Evolutionary conservation across 2,797 vertebrate species (phyloP), one percentile per base, ranked within the genome.

Genomic region (Miichthys miiuy): DNA sequence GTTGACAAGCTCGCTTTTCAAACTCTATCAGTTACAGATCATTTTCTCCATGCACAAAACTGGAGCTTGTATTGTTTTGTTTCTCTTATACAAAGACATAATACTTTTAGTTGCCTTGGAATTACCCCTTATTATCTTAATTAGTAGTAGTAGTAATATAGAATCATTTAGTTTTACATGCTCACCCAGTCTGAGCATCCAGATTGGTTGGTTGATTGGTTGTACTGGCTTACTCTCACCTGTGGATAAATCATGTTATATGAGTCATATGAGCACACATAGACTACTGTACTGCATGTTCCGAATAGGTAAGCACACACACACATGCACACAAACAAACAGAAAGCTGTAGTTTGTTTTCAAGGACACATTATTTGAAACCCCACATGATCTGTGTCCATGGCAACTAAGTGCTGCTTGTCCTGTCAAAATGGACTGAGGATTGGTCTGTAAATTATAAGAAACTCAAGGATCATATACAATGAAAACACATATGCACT

Each of bases 371-470:
- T 82, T 71, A 80, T 76, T 77, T 80, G 68, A 77, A 78, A 69
- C 64, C 52, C 54, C 64, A 78, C 47, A 61, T 72, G 66, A 70
- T 79, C 42, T 80, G 73, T 80, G 82, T 61, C 80, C 74, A 87
- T 88, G 70, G 80, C 80, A 83, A 85, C 86, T 54, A 75, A 81
- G 80, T 71, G 80, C 71, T 77, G 72, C 66, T 70, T 78, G 42
- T 38, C 25, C 61, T 13, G 3, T 82, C 75, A 56, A 68, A 64
- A 72, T 65, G 57, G 23, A 76, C 14, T 21, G 18, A 64, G n/a
- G 63, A 64, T 20, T 23, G 46, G 48, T 66, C 54, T 75, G 56
- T 56, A 79, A 66, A 71, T 76, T 55, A 47, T 21, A 12, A 69
- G 13, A 66, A 67, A 54, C 57, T 46, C 52, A 75, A 62, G 55